These are phyloP conservation scores for Macrosoma leucophasiata DNA, from an alignment of 2,888 invertebrate species.

Conservation along the genomic window DNA sequence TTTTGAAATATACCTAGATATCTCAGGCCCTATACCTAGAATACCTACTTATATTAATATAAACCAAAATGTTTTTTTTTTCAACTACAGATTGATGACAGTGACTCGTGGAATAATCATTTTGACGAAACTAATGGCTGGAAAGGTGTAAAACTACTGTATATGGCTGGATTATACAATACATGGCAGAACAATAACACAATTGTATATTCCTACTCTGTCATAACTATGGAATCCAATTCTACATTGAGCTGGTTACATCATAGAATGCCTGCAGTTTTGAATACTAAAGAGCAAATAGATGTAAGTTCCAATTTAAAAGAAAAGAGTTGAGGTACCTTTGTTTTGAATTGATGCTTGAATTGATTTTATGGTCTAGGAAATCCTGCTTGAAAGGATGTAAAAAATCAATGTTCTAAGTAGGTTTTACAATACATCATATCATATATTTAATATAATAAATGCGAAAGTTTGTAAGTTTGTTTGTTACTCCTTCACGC, in stretches of 20 bases:
- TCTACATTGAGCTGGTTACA: slow-evolving; percentile 82
- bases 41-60: no score
- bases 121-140: slow-evolving; percentile 73
- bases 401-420: no score
- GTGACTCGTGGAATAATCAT: slow-evolving; percentile 66
- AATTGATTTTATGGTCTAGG: no score
- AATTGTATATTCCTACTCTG: slow-evolving; percentile 81
- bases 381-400: no score
- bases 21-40: no score
- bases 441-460: no score
- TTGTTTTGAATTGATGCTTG: no score
- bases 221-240: slow-evolving; percentile 86
- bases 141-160: slow-evolving; percentile 78
- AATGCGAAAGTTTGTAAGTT: no score
- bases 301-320: slow-evolving; percentile 55
- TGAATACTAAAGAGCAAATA: slow-evolving; percentile 80
- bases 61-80: background rate
- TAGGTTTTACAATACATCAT: no score
- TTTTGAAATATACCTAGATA: no score
- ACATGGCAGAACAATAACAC: slow-evolving; percentile 77
- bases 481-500: no score
- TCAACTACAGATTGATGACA: slow-evolving; percentile 65
- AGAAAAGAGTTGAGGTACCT: no score
- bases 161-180: slow-evolving; percentile 86
- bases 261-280: slow-evolving; percentile 87